Base-by-base conservation (phyloP, 2,113 vertebrate species). In the Apus apus region DNA sequence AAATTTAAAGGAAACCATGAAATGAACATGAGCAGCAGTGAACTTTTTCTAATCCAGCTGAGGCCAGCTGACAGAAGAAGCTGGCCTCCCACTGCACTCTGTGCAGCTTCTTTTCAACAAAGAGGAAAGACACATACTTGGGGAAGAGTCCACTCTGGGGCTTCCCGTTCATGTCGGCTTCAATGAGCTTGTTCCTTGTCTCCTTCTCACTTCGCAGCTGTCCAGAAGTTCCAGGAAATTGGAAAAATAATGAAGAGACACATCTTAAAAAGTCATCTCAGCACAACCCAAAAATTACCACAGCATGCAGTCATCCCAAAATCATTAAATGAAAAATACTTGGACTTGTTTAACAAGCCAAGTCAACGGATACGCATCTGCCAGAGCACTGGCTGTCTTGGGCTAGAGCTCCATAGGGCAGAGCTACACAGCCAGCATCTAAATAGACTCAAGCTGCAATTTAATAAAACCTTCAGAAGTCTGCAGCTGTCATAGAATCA, bases 151-250 rank as follows among this genome's bases (percentile, higher is more conserved):
- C 87, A 22, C 96, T 91, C 34, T 95, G 98, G 88, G 98, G 85
- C 76, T 96, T 98, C 75, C 96, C 97, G 14, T 98, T 98, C 93
- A 98, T 94, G 86, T 97, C 98, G 12, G 98, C 97, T 88, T 98
- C 98, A 67, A 98, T 98, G n/a, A 98, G 95, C 72, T 98, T 98
- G 74, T 98, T 98, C 89, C 95, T 97, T 3, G 95, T 98, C 95
- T 98, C 98, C 83, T 97, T 98, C 92, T 98, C 98, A 92, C 97
- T 98, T 78, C 97, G 95, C 86, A 98, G 92, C 98, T 98, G 90
- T 38, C 32, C 34, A 64, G 61, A 93, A 71, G 32, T 50, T 27
- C 93, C 29, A 57, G 68, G 32, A 86, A 48, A 48, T 46, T 13
- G 87, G 60, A 75, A 82, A 38, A 32, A 74, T 54, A 94, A 92